Percentiles rank a stretch among this genome's conserved stretches.
These are phyloP conservation scores for Diarsia dahlii DNA, from an alignment of 2,888 invertebrate genomes.

Conservation along the genomic window DNA sequence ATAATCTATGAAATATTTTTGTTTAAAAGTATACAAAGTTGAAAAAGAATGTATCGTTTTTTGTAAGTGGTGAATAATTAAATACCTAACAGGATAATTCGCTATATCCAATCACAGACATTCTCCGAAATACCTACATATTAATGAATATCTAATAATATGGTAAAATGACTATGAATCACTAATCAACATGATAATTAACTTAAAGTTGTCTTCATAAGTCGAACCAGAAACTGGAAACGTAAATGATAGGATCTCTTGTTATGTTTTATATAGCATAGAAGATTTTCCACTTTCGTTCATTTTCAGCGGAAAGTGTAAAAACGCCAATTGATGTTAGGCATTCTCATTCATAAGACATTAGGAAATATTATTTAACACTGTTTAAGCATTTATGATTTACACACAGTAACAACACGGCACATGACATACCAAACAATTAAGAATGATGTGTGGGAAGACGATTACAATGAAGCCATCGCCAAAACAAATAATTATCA, in stretches of 20 bases:
- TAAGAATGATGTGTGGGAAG: slow-evolving; percentile 51
- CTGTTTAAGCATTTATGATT: slow-evolving; percentile 3
- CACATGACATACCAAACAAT: slow-evolving; percentile 27
- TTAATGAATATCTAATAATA: neutral
- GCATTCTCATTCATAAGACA: slow-evolving; percentile 1
- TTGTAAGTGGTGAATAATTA: neutral
- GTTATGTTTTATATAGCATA: neutral
- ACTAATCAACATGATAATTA: slow-evolving; percentile 28
- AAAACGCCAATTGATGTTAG: neutral
- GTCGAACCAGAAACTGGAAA: neutral
- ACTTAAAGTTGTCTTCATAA: neutral
- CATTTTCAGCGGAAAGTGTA: neutral
- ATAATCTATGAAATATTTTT: slow-evolving; percentile 4
- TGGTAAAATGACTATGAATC: slow-evolving; percentile 23
- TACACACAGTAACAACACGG: neutral
- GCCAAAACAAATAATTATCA: slow-evolving; percentile 39
- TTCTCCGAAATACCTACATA: neutral
- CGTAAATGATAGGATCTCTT: neutral
- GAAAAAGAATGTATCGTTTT: neutral
- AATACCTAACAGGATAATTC: neutral
- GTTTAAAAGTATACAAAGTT: neutral
- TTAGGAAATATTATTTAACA: slow-evolving; percentile 4
- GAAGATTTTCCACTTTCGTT: neutral
- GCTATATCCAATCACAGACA: slow-evolving; percentile 1
- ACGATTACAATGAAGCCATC: slow-evolving; percentile 16